Base-by-base conservation (phyloP, 2,797 vertebrate species). In the Muscicapa comitata region DNA sequence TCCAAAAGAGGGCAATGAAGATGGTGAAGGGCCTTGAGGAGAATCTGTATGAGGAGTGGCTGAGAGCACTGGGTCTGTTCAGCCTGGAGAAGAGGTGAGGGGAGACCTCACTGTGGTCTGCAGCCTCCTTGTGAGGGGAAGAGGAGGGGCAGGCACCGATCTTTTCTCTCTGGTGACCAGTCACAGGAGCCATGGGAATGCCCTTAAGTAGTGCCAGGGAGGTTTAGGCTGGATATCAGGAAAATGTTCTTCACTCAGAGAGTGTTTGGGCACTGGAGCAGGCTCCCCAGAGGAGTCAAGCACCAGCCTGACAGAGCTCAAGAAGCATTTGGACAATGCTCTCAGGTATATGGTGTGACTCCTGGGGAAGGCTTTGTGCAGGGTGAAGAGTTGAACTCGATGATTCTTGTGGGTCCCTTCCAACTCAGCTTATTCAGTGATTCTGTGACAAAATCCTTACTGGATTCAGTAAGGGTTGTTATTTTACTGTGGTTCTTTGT, bases 31-130 rank as follows among this genome's bases (percentile, higher is more conserved):
- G 13, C 9, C 13, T 53, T 29, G 24, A 45, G 10, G 47, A 15
- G 54, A 45, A 58, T 17, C 7, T 0, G 0, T 4, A 3, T 3
- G 9, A 38, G 13, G 29, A 59, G 45, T 1, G 2, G 13, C 19
- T 29, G 4, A 20, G 13, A 9, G 1, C 38, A 25, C 19, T 68
- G 5, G 24, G 7, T 33, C 13, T 53, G 24, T 5, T 47, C 63
- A 68, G 13, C 29, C 38, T 53, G 29, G 29, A 47, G 50, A 18
- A 31, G 28, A 29, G 19, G 38, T 38, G 47, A 61, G 5, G 38
- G 24, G n/a, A 68, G 5, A 68, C 13, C 11, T 21, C 47, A 25
- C 0, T 29, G 47, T 24, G 29, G 19, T 3, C 50, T 35, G 1
- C 7, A 17, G 2, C 10, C 47, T 33, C 55, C 5, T 40, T 6